These are phyloP conservation scores for Eupeodes luniger DNA, from an alignment of 2,888 invertebrate genomes.

Conservation along the genomic window DNA sequence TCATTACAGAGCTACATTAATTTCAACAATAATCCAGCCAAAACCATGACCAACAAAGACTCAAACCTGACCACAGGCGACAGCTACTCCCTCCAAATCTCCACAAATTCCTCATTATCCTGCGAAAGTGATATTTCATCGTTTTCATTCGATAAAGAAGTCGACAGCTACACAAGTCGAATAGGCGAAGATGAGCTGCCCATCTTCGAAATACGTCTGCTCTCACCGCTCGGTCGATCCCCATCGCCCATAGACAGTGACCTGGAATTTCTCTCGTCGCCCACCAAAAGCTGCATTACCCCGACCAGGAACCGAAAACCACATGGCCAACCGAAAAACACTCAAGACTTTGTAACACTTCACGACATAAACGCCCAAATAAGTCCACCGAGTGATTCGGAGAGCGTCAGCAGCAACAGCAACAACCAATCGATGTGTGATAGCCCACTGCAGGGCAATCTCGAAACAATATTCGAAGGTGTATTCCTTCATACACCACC, in stretches of 20 bases:
- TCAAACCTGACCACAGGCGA: constrained; percentile 50
- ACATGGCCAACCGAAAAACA: constrained; percentile 67
- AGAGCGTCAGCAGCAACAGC: constrained; percentile 48
- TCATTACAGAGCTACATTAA: constrained; percentile 27
- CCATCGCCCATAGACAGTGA: constrained; percentile 82
- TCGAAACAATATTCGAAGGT: constrained; percentile 83
- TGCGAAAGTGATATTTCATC: constrained; percentile 81
- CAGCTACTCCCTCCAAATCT: constrained; percentile 78
- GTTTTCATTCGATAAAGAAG: constrained; percentile 80
- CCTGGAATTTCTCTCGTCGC: constrained; percentile 74
- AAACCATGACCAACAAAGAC: constrained; percentile 64
- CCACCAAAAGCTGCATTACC: constrained; percentile 68
- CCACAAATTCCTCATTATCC: constrained; percentile 80
- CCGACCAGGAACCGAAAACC: constrained; percentile 61
- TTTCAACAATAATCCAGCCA: not conserved
- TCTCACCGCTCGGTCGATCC: constrained; percentile 81
- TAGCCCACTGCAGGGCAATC: constrained; percentile 78
- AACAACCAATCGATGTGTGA: constrained; percentile 44
- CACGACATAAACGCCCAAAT: constrained; percentile 83
- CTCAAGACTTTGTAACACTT: constrained; percentile 81
- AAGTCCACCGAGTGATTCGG: constrained; percentile 80
- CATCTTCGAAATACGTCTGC: constrained; percentile 81
- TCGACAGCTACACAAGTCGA: constrained; percentile 70
- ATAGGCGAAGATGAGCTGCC: constrained; percentile 81
- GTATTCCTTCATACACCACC: constrained; percentile 83